Base-by-base conservation (phyloP, 2,797 vertebrate genomes). In the Platyrinchus mystaceus region DNA sequence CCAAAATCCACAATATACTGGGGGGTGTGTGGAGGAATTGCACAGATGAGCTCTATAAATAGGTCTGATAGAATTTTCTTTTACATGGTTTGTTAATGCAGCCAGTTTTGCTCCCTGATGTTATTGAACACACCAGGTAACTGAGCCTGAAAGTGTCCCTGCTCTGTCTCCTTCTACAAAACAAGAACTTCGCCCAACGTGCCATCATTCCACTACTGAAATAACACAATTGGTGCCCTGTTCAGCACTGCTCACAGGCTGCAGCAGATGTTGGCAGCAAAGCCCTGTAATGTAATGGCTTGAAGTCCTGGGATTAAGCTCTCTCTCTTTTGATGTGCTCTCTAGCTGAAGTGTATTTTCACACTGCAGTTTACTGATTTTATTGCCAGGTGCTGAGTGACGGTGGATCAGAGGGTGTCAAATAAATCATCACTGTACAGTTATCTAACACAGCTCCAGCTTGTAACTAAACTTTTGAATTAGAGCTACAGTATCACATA, bases 321-420 rank as follows among this genome's bases (percentile, higher is more conserved):
- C 43, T 56, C 66, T 68, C 41, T 75, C 56, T 64, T 93, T 82
- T 68, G 86, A 92, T 79, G 59, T 36, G 9, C 43, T 62, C 60
- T 74, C 46, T 20, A 56, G 46, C 67, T 53, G 70, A 92, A 89
- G 63, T 46, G 39, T 73, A 52, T 79, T 94, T 96, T 95, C 92
- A 95, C 59, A 64, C 83, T 2, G 37, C 26, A 70, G 47, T 44
- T 70, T 56, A 76, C 59, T 73, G 80, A 66, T 84, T 92, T 95
- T 92, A 96, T 95, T 95, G 90, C 86, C 77, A 90, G 74, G 83
- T 90, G 88, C 69, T 47, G 79, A 95, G 55, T 66, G 83, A 93
- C 0, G 4, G 41, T 1, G 6, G 36, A 93, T 93, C 70, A 86
- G 69, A 82, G 34, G 46, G 53, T 32, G 43, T 77, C 59, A 63